Percentiles rank a stretch among this genome's conserved stretches.
phyloP scores from a whole-genome alignment of 2,888 invertebrate species.

The Microchrysa polita region DNA sequence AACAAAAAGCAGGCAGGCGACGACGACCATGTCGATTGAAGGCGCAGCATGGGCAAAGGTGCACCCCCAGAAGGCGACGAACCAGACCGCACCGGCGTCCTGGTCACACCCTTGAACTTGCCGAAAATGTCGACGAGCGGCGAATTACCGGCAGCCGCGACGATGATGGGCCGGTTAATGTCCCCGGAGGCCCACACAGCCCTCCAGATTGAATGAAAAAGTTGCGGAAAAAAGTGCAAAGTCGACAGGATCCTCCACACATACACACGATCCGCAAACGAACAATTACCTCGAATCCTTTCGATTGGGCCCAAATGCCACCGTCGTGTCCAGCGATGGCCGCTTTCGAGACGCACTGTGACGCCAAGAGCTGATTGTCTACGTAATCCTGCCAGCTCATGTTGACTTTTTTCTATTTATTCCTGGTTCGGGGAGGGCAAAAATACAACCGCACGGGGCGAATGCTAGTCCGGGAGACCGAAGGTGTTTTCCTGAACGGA shows the following conservation, averaged over 20 bases:
- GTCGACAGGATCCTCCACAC: not conserved
- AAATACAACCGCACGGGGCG: slow-evolving; percentile 39
- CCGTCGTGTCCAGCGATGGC: slow-evolving; percentile 96
- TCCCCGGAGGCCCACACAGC: slow-evolving; percentile 4
- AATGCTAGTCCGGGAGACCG: slow-evolving; percentile 6
- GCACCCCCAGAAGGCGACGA: slow-evolving; percentile 45
- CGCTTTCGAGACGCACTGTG: slow-evolving; percentile 93
- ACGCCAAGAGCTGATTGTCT: slow-evolving; percentile 95
- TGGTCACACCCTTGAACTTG: slow-evolving; percentile 65
- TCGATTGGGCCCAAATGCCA: slow-evolving; percentile 94
- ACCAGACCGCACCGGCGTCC: slow-evolving; percentile 51
- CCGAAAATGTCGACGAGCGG: slow-evolving; percentile 8
- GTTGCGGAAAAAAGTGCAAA: not conserved
- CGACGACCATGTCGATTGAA: slow-evolving; percentile 14
- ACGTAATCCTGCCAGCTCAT: slow-evolving; percentile 99
- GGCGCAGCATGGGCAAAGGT: slow-evolving; percentile 23
- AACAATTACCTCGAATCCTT: slow-evolving; percentile 87
- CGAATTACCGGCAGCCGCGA: slow-evolving; percentile 15
- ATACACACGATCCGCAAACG: not conserved
- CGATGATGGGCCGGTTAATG: slow-evolving; percentile 36
- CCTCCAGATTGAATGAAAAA: not conserved
- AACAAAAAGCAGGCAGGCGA: slow-evolving; percentile 32
- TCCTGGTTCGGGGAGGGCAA: slow-evolving; percentile 18
- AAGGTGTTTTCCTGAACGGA: not conserved
- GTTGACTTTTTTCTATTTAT: slow-evolving; percentile 62